A percentile compares a stretch with the other conserved stretches of the same genome.
These are phyloP conservation scores for Eupristina koningsbergeri DNA, from an alignment of 1,140 invertebrate species.

Conservation along the genomic window DNA sequence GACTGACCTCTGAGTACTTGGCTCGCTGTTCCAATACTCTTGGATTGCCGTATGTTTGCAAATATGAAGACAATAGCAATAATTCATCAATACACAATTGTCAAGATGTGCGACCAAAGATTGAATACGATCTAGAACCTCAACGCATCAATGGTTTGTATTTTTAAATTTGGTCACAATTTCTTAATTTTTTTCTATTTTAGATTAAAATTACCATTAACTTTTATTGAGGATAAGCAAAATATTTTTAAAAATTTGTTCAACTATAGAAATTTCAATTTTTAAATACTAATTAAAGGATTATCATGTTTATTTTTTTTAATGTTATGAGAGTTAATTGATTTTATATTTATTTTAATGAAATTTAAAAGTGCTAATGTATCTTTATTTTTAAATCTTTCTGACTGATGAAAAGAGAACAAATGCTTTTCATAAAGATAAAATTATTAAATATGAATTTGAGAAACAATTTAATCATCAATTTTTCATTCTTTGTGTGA, in stretches of 20 bases:
- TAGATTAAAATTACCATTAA: not conserved
- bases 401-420: no score
- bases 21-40: constrained; percentile 67
- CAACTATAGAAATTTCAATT: not conserved
- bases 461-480: no score
- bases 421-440: no score
- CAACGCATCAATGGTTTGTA: constrained; percentile 67
- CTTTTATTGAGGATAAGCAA: not conserved
- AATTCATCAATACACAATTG: constrained; percentile 60
- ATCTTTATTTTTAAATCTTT: no score
- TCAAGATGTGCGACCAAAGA: constrained; percentile 61
- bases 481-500: no score
- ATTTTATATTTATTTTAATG: no score
- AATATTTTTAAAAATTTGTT: not conserved
- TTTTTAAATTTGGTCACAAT: not conserved
- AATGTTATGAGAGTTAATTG: no score
- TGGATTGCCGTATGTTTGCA: constrained; percentile 66
- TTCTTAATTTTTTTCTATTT: not conserved
- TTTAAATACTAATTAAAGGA: no score
- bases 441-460: no score
- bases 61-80: constrained; percentile 66
- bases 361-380: no score
- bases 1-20: constrained; percentile 69
- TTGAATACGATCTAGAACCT: constrained; percentile 67
- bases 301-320: no score